Percentiles rank a stretch among this genome's conserved stretches.
Evolutionary conservation across 2,113 vertebrate species (phyloP).

Genomic region (Tetrao urogallus): DNA sequence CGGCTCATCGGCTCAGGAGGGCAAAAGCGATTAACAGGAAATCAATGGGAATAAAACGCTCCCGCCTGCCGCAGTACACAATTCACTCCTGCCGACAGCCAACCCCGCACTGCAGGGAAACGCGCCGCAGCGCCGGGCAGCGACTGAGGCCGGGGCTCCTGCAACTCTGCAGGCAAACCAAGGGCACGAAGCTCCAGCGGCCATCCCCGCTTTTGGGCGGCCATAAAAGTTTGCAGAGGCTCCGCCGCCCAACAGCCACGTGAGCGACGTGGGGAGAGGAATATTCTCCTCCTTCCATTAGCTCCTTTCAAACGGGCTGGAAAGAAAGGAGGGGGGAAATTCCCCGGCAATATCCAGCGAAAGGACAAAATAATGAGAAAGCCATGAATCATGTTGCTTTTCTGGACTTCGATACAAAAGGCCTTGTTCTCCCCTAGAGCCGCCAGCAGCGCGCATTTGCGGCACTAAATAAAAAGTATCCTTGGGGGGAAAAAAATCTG

Average conservation of each 20-base stretch:
- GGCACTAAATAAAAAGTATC: neutral
- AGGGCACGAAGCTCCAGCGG: neutral
- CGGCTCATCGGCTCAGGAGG: neutral
- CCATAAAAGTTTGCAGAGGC: constrained; percentile 53
- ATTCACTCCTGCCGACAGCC: neutral
- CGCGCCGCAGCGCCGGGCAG: neutral
- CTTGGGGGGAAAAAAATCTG: neutral
- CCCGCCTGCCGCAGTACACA: neutral
- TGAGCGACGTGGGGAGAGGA: constrained; percentile 49
- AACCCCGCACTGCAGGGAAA: neutral
- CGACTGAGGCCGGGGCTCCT: constrained; percentile 29
- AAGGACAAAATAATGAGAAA: neutral
- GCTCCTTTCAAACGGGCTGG: neutral
- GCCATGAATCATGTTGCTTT: neutral
- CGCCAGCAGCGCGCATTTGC: neutral
- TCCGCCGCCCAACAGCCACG: constrained; percentile 10
- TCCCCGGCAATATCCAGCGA: neutral
- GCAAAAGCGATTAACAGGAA: constrained; percentile 61
- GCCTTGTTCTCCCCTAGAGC: neutral
- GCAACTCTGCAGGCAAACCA: constrained; percentile 45
- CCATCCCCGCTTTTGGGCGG: constrained; percentile 53
- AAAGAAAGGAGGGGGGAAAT: neutral
- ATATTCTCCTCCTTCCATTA: neutral
- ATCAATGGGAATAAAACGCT: constrained; percentile 20
- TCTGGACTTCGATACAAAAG: neutral